These are phyloP conservation scores for Ophioderma brevispina DNA, from an alignment of 35 echinoderm and acorn worm species.

Conservation along the genomic window DNA sequence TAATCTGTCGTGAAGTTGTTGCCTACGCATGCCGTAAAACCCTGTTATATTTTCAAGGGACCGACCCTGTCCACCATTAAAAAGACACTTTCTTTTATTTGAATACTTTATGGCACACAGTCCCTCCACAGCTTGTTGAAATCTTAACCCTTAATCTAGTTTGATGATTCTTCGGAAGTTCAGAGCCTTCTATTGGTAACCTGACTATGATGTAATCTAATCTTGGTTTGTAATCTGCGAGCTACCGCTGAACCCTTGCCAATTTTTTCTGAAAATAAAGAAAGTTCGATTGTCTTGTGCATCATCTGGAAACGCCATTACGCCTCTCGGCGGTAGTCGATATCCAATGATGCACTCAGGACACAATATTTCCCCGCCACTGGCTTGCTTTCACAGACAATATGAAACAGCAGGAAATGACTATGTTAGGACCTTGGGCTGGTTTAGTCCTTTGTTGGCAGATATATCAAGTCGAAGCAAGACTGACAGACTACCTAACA, in stretches of 20 bases:
- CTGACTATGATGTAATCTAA: not conserved
- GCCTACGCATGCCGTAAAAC: not conserved
- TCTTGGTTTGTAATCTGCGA: not conserved
- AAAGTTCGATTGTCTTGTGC: not conserved
- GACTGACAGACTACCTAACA: too few relatives aligned
- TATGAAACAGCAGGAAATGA: slow-evolving; percentile 18
- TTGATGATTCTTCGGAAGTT: not conserved
- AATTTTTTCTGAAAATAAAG: not conserved
- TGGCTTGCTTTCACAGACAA: not conserved
- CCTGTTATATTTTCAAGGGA: not conserved
- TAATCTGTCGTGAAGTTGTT: slow-evolving; percentile 12
- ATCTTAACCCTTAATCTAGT: not conserved
- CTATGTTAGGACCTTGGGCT: slow-evolving; percentile 22
- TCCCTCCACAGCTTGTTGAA: slow-evolving; percentile 18
- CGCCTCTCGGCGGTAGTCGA: not conserved
- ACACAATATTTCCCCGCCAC: slow-evolving; percentile 18
- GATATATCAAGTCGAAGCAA: slow-evolving; percentile 2
- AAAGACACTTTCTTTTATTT: not conserved
- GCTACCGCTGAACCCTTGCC: not conserved
- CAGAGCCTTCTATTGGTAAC: not conserved
- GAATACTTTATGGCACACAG: slow-evolving; percentile 25
- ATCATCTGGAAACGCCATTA: not conserved
- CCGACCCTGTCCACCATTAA: not conserved
- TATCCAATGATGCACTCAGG: slow-evolving; percentile 24
- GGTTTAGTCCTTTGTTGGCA: slow-evolving; percentile 13